phyloP scores from a whole-genome alignment of 2,888 invertebrate species.

The Protodeltote pygarga region DNA sequence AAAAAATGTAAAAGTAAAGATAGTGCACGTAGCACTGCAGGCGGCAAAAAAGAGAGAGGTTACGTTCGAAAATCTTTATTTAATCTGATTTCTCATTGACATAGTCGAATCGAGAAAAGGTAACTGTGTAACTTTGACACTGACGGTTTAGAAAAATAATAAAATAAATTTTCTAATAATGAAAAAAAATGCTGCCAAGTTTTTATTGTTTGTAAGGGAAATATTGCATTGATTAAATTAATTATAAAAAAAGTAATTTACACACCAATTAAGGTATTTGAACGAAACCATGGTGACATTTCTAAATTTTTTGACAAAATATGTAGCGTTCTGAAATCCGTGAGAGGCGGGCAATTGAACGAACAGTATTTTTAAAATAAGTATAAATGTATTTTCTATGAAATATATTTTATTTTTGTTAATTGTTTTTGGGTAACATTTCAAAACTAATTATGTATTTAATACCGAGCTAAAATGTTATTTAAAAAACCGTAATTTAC shows the following conservation, averaged over 20 bases:
- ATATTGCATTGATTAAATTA: too few species aligned
- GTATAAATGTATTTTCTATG: neutral
- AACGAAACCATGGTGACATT: constrained; percentile 20
- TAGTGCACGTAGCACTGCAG: constrained; percentile 47
- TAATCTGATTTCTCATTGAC: neutral
- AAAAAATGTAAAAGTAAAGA: constrained; percentile 19
- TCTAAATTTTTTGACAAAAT: neutral
- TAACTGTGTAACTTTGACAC: too few species aligned
- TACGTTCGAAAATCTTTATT: constrained; percentile 14
- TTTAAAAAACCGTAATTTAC: constrained; percentile 1
- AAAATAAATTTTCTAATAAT: too few species aligned
- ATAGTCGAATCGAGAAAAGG: too few species aligned
- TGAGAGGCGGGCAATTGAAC: too few species aligned
- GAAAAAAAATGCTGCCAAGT: too few species aligned
- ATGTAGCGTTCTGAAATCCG: constrained; percentile 5
- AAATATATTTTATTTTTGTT: too few species aligned
- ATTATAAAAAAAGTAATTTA: too few species aligned
- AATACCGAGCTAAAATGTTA: too few species aligned
- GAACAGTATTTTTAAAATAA: too few species aligned
- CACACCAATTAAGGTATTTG: constrained; percentile 6
- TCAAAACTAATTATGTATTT: neutral
- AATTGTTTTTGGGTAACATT: neutral
- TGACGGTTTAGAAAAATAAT: neutral
- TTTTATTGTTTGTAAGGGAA: too few species aligned
- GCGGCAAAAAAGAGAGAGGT: constrained; percentile 34